These are phyloP conservation scores for Ophion costatus DNA, from an alignment of 2,888 invertebrate genomes.

Conservation along the genomic window DNA sequence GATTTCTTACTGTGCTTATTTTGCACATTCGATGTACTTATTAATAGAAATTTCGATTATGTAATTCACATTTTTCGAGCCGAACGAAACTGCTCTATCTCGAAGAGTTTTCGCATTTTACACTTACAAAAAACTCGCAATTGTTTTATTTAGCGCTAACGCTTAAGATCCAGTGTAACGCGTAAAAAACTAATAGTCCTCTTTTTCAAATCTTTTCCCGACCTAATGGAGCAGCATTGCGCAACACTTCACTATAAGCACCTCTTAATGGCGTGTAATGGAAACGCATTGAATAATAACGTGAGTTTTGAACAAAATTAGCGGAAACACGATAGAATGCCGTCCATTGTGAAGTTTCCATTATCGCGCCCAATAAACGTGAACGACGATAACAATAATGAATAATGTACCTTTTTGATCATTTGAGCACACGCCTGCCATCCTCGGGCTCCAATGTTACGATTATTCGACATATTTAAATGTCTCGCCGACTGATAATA, in stretches of 20 bases:
- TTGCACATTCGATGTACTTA: too few relatives aligned
- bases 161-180: background rate
- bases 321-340: background rate
- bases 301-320: background rate
- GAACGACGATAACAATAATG: background rate
- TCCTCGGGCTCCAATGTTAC: constrained; percentile 90
- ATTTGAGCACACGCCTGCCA: constrained; percentile 93
- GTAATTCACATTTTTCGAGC: too few relatives aligned
- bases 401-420: constrained; percentile 88
- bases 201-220: background rate
- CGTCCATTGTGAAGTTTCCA: background rate
- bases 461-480: constrained; percentile 91
- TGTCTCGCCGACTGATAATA: constrained; percentile 92
- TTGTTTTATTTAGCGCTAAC: too few relatives aligned
- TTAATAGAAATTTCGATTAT: too few relatives aligned
- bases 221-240: background rate
- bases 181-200: background rate
- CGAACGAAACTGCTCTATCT: too few relatives aligned
- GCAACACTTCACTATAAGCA: background rate
- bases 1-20: too few relatives aligned
- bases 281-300: background rate
- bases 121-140: too few relatives aligned
- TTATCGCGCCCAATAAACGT: constrained; percentile 1
- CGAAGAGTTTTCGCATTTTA: too few relatives aligned
- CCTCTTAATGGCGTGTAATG: background rate